phyloP scores from a whole-genome alignment of 2,797 vertebrate species.

The Chelonia mydas region DNA sequence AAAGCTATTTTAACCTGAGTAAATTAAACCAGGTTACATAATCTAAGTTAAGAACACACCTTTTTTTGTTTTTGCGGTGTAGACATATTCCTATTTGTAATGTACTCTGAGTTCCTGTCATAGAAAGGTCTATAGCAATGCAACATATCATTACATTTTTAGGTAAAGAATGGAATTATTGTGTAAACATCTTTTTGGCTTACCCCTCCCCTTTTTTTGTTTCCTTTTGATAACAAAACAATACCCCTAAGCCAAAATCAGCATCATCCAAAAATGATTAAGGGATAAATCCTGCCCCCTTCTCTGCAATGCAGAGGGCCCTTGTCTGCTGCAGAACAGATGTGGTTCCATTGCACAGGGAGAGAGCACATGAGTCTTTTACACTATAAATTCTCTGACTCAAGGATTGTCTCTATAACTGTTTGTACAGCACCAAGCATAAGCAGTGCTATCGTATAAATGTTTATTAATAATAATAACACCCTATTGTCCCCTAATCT shows the following conservation, averaged over 20 bases:
- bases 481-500: not conserved
- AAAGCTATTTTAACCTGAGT: no score
- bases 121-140: not conserved
- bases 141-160: not conserved
- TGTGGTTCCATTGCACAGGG: not conserved
- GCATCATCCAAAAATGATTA: not conserved
- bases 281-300: slow-evolving; percentile 27
- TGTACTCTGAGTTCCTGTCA: not conserved
- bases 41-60: not conserved
- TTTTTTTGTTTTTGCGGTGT: not conserved
- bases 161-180: not conserved
- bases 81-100: not conserved
- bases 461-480: not conserved
- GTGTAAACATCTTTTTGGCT: not conserved
- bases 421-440: not conserved
- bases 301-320: slow-evolving; percentile 61
- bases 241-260: not conserved
- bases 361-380: not conserved
- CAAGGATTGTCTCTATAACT: not conserved
- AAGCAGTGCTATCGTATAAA: not conserved
- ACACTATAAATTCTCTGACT: not conserved
- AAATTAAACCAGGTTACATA: no score
- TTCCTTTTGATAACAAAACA: not conserved
- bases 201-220: not conserved
- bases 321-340: slow-evolving; percentile 14